Evolutionary conservation across 2,888 invertebrate species (phyloP), one percentile per base, ranked within the genome.

Genomic region (Drosophila meridiana): DNA sequence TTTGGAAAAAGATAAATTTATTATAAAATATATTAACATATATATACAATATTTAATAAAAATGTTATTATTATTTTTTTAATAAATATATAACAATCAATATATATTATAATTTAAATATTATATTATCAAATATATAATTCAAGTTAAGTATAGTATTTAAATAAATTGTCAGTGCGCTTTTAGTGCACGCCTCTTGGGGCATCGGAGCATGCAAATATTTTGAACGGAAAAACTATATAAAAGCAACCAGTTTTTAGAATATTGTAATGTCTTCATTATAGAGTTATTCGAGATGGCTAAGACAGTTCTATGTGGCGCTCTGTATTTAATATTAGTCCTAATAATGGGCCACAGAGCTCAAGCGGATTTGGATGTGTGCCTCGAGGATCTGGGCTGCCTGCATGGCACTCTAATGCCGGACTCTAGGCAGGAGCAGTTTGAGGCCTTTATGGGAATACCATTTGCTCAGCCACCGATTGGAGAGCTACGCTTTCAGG

Each of bases 381-480:
- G 91, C 38, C 47, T 91, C 0, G 48, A 84, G 38, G 77, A 82
- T 0, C 36, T 85, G 52, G 92, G 91, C 2, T 92, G 92, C 43
- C n/a, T 93, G 11, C 67, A 74, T 40, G 92, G 93, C 3, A 86
- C 59, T 0, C 48, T 74, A 5, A 85, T 86, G 87, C 80, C 87
- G 11, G 92, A 91, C 11, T 90, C 78, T 68, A 76, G 80, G n/a
- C 78, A 38, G n/a, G 77, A 79, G 4, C 67, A 79, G 0, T 92
- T 89, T 73, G 92, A 93, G 57, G 93, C 89, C n/a, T 93, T 92
- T 62, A 66, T 92, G 72, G 93, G 93, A 30, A 89, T 93, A 20
- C 93, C 93, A 3, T 93, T 75, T 75, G 93, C 92, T 2, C 73
- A 88, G 70, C 92, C 93, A n/a, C 93, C 93, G 0, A 61, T 92